phyloP scores from a whole-genome alignment of 2,113 vertebrate genomes.

The Prolemur simus region DNA sequence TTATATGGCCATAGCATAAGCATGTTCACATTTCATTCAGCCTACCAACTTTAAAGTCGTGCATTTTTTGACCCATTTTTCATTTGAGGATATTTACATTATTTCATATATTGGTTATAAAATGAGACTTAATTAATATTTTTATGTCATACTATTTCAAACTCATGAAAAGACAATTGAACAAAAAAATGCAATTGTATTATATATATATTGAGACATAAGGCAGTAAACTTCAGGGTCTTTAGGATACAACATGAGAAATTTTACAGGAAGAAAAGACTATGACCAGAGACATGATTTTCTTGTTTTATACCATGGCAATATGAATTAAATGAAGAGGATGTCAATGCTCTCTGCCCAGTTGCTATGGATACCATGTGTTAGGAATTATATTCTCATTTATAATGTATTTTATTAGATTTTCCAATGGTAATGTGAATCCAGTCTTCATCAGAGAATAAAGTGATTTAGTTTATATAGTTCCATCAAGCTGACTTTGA shows the following conservation, averaged over 20 bases:
- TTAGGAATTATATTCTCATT: constrained; percentile 67
- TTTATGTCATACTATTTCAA: neutral
- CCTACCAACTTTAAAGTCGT: neutral
- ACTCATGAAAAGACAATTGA: neutral
- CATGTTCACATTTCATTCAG: neutral
- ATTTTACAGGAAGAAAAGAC: constrained; percentile 11
- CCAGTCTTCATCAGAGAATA: neutral
- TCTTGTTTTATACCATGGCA: neutral
- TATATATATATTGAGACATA: neutral
- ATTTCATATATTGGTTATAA: constrained; percentile 35
- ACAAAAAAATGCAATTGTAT: neutral
- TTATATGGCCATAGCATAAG: neutral
- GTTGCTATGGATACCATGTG: constrained; percentile 69
- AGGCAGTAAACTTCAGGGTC: neutral
- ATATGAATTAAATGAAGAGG: constrained; percentile 45
- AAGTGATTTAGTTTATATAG: constrained; percentile 36
- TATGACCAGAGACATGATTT: constrained; percentile 9
- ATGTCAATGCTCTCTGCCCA: constrained; percentile 13
- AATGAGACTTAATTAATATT: constrained; percentile 31
- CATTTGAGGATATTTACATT: neutral
- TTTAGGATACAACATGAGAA: neutral
- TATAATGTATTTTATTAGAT: constrained; percentile 61
- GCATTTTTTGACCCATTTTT: neutral
- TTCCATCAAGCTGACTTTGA: constrained; percentile 35
- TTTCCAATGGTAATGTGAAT: constrained; percentile 50